phyloP scores from a whole-genome alignment of 2,797 vertebrate genomes.

The Fratercula arctica region DNA sequence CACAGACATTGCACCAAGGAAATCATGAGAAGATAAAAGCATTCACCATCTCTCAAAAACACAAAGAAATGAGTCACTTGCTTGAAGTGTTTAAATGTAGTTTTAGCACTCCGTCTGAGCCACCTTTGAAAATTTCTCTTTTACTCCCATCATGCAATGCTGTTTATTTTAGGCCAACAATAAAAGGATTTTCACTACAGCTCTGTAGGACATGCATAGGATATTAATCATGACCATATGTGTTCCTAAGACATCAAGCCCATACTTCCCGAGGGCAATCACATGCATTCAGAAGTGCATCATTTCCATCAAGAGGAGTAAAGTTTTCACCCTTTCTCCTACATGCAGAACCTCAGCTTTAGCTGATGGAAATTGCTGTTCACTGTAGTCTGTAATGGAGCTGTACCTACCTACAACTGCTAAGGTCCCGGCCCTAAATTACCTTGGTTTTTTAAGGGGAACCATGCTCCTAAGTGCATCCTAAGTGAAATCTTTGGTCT shows the following conservation, averaged over 20 bases:
- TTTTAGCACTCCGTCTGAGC: neutral
- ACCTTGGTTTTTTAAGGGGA: neutral
- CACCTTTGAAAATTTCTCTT: neutral
- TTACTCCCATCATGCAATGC: neutral
- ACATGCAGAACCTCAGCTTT: neutral
- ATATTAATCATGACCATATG: neutral
- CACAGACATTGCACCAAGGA: neutral
- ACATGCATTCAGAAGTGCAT: neutral
- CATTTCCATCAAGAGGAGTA: neutral
- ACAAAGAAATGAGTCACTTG: neutral
- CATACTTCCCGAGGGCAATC: neutral
- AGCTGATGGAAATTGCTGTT: neutral
- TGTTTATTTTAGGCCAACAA: constrained; percentile 18
- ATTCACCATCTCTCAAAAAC: constrained; percentile 4
- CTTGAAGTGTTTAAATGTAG: neutral
- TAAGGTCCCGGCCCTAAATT: neutral
- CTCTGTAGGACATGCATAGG: neutral
- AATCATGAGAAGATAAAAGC: constrained; percentile 15
- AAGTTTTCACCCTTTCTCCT: neutral
- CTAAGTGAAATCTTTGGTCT: neutral
- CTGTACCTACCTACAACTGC: neutral
- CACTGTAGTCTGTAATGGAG: neutral
- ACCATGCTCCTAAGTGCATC: neutral
- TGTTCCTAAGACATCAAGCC: neutral
- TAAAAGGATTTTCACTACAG: constrained; percentile 6